phyloP scores from a whole-genome alignment of 2,888 invertebrate genomes.

The Acrobasis repandana region DNA sequence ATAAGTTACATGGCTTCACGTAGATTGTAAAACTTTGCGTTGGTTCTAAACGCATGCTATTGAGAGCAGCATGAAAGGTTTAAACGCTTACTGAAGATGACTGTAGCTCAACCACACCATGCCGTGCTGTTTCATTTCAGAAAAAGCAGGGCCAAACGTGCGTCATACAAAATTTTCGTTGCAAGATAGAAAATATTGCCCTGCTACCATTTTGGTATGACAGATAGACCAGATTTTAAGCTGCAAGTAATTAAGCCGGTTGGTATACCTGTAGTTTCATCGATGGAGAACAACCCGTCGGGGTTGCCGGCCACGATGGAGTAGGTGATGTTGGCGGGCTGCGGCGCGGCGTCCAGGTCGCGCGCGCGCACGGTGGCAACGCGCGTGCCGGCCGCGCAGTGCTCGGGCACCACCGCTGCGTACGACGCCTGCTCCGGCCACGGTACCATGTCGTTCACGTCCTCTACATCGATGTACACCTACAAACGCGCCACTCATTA shows the following conservation, averaged over 20 bases:
- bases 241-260: neutral
- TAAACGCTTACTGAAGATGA: no score
- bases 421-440: conserved; percentile 94
- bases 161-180: no score
- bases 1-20: no score
- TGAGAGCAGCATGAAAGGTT: no score
- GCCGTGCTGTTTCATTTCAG: no score
- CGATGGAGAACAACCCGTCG: conserved; percentile 94
- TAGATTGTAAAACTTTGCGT: no score
- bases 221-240: no score
- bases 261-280: conserved; percentile 88
- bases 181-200: neutral
- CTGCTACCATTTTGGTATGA: no score
- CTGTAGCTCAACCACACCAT: no score
- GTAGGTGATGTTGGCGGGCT: conserved; percentile 87
- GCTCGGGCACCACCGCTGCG: conserved; percentile 90
- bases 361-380: conserved; percentile 90
- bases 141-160: no score
- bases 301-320: conserved; percentile 95
- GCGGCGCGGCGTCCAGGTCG: conserved; percentile 90
- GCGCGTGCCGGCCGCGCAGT: conserved; percentile 86
- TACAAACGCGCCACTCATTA: conserved; percentile 31
- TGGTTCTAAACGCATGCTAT: no score
- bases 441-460: conserved; percentile 98
- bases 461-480: conserved; percentile 87